Base-by-base conservation (phyloP, 2,113 vertebrate genomes). In the Pogona vitticeps region DNA sequence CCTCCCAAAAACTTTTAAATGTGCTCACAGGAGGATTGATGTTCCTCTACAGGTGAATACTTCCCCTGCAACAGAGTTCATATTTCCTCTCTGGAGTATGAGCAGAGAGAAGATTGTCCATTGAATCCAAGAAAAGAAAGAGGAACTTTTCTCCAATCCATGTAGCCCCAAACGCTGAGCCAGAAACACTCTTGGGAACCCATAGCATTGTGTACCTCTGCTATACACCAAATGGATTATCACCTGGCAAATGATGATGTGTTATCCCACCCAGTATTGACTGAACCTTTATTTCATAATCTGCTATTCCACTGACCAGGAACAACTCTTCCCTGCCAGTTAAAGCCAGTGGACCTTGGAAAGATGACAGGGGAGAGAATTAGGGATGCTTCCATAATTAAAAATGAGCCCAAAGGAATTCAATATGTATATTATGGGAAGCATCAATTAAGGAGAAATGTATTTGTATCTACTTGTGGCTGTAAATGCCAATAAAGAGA, bases 401-500 rank as follows among this genome's bases (percentile, higher is more conserved):
- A 70, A 61, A 68, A 84, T 12, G 76, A 76, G 28, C 8, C 42
- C 76, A 88, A 21, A 6, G 83, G 36, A 89, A 84, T 75, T 85
- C 86, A 92, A 78, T 80, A 82, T 10, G 8, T 36, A 91, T 86
- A 71, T 80, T 13, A 28, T 6, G 3, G 42, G 67, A 88, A 88
- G 65, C 84, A 17, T 36, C 33, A 83, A 56, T 40, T 8, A 87
- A 36, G 26, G 75, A 61, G 88, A 90, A 70, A 82, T 0, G 36
- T 10, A 36, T 17, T 82, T 91, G 86, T 3, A 78, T 89, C 59
- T 80, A 76, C 31, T 88, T 77, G 84, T 40, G 36, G 15, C 31
- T 84, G 13, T 86, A 88, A 77, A 87, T 87, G 81, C 52, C 86
- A 83, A 83, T 36, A 36, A 78, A 71, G 75, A 78, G 38, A 59